Base-by-base conservation (phyloP, 2,888 invertebrate species). In the Ariolimax columbianus region DNA sequence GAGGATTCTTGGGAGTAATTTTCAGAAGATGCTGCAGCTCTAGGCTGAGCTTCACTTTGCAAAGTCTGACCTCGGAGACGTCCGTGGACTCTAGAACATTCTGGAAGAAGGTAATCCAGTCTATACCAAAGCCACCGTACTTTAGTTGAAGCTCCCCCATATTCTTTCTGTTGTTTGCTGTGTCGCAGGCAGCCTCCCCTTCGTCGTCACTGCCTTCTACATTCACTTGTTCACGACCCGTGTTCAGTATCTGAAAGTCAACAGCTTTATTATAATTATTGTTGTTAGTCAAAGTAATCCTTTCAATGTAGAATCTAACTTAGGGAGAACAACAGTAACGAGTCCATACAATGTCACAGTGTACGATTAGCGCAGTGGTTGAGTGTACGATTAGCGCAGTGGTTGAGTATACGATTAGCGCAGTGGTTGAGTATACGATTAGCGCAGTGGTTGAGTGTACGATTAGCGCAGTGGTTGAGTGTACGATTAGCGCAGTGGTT, bases 11-110 rank as follows among this genome's bases (percentile, higher is more conserved):
- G 17, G 89, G 89, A 9, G 89, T 89, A 81, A 86, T 87, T 59
- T 85, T 82, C 26, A 89, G 86, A n/a, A 89, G 77, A 17, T 86
- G 84, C 83, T 89, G 88, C 55, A 89, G 82, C 19, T 85, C 86
- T 3, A 85, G 68, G 59, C 86, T 89, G 11, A 89, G 83, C n/a
- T 83, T 66, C 0, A 84, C 86, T 33, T 70, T 59, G 43, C 87
- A 87, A 72, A 87, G 70, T 47, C 66, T 40, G 55, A 87, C 70
- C 40, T 86, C 84, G 6, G 86, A 84, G n/a, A 75, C 81, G 80
- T 78, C 83, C 30, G 68, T 47, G 19, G 83, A 70, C 66, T 84
- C 85, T 38, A 88, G 72, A 30, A 88, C 84, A 73, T 79, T 85
- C 23, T 83, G 83, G 68, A 88, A 81, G 38, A 88, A 86, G 33